Evolutionary conservation across 2,888 invertebrate genomes (phyloP).

Genomic region (Noctua janthina): DNA sequence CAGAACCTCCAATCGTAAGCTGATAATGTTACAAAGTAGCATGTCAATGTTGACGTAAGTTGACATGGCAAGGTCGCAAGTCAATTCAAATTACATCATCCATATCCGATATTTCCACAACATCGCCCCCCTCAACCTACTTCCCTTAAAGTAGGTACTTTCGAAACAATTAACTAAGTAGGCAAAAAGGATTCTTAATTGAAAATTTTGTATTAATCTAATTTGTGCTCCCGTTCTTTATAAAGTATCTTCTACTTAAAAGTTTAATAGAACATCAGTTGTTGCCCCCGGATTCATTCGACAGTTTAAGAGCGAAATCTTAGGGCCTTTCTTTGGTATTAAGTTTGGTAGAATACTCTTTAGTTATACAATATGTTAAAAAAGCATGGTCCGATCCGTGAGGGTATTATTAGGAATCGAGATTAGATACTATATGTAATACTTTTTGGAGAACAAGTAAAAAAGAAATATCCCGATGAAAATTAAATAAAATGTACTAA

Average conservation of each 20-base stretch:
- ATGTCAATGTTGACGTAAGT: not conserved
- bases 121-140: slow-evolving; percentile 24
- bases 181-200: slow-evolving; percentile 67
- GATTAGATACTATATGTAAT: too few species aligned
- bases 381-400: too few species aligned
- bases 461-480: too few species aligned
- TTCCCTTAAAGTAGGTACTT: slow-evolving; percentile 49
- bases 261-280: slow-evolving; percentile 48
- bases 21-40: not conserved
- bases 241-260: slow-evolving; percentile 59
- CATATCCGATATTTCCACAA: slow-evolving; percentile 38
- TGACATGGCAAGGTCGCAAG: not conserved
- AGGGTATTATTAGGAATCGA: too few species aligned
- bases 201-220: slow-evolving; percentile 63
- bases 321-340: not conserved
- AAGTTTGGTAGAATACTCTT: not conserved
- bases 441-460: too few species aligned
- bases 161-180: slow-evolving; percentile 67
- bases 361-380: too few species aligned
- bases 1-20: not conserved
- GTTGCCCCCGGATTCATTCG: slow-evolving; percentile 32
- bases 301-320: slow-evolving; percentile 24
- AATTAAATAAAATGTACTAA: too few species aligned
- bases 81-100: slow-evolving; percentile 3
- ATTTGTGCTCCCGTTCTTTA: slow-evolving; percentile 58